Evolutionary conservation across 2,888 invertebrate genomes (phyloP).

Genomic region (Selenia dentaria): DNA sequence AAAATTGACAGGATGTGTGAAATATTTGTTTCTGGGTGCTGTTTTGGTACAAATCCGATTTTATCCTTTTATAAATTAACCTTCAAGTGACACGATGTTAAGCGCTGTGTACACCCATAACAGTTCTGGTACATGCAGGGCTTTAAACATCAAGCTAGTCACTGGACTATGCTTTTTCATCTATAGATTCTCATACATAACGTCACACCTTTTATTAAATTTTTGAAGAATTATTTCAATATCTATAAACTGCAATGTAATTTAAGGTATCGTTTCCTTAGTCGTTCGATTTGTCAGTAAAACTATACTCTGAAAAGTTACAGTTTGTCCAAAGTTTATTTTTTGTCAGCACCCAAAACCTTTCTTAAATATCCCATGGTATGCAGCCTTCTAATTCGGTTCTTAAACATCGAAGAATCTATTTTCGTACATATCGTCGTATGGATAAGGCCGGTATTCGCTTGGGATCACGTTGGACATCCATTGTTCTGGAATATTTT

Average conservation of each 20-base stretch:
- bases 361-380: constrained; percentile 7
- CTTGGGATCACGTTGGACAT: constrained; percentile 39
- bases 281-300: background rate
- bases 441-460: constrained; percentile 51
- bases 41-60: no score
- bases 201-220: no score
- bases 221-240: no score
- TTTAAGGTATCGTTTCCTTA: no score
- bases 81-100: no score
- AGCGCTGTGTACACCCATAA: no score
- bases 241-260: no score
- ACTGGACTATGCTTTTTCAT: no score
- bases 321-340: constrained; percentile 14
- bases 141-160: no score
- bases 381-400: constrained; percentile 11
- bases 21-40: constrained; percentile 16
- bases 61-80: no score
- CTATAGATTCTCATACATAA: no score
- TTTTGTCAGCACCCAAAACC: constrained; percentile 2
- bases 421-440: constrained; percentile 54
- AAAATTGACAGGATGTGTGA: constrained; percentile 28
- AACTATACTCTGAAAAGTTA: constrained; percentile 6
- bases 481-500: constrained; percentile 53
- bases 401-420: constrained; percentile 31
- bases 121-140: no score